Percentiles rank a stretch among this genome's conserved stretches.
Conservation (phyloP, 2,888 invertebrate species). For the Macrosiphum euphorbiae region DNA sequence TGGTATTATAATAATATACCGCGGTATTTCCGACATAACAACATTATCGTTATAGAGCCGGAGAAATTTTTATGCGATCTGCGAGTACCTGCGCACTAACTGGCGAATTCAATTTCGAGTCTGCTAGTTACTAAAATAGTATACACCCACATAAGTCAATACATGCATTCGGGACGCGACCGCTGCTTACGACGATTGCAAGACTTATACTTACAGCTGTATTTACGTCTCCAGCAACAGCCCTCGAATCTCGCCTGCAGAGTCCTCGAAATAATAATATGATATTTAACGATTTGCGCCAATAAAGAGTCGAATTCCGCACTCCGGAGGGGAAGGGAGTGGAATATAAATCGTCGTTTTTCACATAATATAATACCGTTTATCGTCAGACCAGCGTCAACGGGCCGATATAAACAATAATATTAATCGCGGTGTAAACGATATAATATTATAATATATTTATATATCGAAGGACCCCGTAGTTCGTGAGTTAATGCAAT, state of each 20-base stretch:
- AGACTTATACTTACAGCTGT: too few species aligned
- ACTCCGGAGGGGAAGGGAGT: too few species aligned
- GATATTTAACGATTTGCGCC: too few species aligned
- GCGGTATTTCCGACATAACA: neutral
- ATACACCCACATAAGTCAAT: too few species aligned
- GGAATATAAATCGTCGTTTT: neutral
- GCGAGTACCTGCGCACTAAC: neutral
- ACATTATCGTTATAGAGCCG: neutral
- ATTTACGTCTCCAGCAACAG: too few species aligned
- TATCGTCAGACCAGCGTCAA: neutral
- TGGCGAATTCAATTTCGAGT: neutral
- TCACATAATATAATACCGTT: neutral
- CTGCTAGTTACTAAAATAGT: neutral
- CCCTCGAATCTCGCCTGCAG: too few species aligned
- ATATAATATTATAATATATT: neutral
- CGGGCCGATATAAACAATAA: neutral
- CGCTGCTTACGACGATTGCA: too few species aligned
- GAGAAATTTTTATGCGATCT: neutral
- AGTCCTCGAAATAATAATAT: too few species aligned
- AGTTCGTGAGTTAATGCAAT: neutral
- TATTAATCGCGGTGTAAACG: neutral
- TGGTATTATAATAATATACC: neutral
- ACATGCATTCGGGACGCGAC: too few species aligned
- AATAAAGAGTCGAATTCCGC: too few species aligned
- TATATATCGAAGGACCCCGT: neutral